Conservation (phyloP, 2,113 vertebrate species). For the Naja naja region DNA sequence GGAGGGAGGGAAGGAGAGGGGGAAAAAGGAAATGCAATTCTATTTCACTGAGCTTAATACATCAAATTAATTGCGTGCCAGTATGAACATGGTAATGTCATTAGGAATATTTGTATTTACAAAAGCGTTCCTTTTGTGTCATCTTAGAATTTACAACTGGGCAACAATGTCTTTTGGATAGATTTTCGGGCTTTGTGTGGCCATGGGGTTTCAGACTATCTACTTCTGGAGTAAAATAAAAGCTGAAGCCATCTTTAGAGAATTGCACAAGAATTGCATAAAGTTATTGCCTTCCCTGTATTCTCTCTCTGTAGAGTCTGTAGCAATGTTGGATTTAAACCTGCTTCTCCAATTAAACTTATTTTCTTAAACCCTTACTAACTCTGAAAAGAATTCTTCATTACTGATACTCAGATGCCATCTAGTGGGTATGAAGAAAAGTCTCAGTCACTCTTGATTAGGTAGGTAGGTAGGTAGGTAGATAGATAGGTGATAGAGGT, state of each 20-base stretch:
- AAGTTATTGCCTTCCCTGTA: neutral
- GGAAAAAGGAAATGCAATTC: neutral
- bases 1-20: neutral
- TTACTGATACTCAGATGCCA: constrained; percentile 66
- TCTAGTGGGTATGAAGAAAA: constrained; percentile 60
- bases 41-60: neutral
- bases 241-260: neutral
- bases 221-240: neutral
- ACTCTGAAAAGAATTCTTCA: constrained; percentile 20
- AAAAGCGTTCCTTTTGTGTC: neutral
- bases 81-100: neutral
- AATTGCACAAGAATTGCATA: neutral
- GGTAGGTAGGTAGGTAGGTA: neutral
- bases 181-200: neutral
- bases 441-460: neutral
- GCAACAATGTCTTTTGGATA: neutral
- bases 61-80: neutral
- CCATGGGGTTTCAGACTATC: neutral
- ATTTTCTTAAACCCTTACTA: constrained; percentile 7
- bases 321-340: constrained; percentile 9
- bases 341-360: constrained; percentile 26
- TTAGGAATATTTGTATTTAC: neutral
- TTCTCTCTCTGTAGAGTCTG: neutral
- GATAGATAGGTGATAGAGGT: no score
- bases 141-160: neutral